Base-by-base conservation (phyloP, 1,140 invertebrate species). In the Pollicipes pollicipes region DNA sequence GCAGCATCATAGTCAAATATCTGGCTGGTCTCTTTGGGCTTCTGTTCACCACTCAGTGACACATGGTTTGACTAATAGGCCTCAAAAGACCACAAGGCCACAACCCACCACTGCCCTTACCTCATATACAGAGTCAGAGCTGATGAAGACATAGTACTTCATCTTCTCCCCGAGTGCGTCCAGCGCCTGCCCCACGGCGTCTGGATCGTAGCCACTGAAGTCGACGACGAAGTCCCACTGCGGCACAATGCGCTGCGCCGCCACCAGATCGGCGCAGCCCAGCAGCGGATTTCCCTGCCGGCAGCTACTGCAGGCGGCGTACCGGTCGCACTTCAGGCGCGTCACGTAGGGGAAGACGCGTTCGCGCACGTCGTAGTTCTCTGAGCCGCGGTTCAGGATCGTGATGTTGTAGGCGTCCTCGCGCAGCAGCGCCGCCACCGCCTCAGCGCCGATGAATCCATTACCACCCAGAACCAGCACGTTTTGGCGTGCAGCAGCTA, bases 71-170 rank as follows among this genome's bases (percentile, higher is more conserved):
- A 35, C 4, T 4, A 16, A 16, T 35, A n/a, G n/a, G n/a, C 32
- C 4, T 35, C 32, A 35, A 35, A 35, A 16, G 4, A 16, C 32
- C 32, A 6, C 32, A 4, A 4, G 32, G 4, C 32, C 32, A 69
- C 26, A 72, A 28, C 26, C 68, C 74, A n/a, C 74, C 70, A 0
- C 70, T 66, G 75, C 73, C 71, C 79, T 80, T n/a, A 83, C 82
- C 71, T 83, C 82, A 70, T 83, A 83, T 0, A 83, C 80, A 16
- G 82, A 83, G 74, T 83, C 82, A 0, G 80, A 78, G 73, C 81
- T 82, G 31, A 83, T 82, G 71, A 79, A 81, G n/a, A 83, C 76
- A 71, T 83, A 83, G 3, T 79, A 45, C 30, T 75, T 75, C n/a
- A 78, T 73, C 70, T 78, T 78, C 26, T 73, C 75, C n/a, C 75